Base-by-base conservation (phyloP, 2,888 invertebrate species). In the Leptothorax acervorum region DNA sequence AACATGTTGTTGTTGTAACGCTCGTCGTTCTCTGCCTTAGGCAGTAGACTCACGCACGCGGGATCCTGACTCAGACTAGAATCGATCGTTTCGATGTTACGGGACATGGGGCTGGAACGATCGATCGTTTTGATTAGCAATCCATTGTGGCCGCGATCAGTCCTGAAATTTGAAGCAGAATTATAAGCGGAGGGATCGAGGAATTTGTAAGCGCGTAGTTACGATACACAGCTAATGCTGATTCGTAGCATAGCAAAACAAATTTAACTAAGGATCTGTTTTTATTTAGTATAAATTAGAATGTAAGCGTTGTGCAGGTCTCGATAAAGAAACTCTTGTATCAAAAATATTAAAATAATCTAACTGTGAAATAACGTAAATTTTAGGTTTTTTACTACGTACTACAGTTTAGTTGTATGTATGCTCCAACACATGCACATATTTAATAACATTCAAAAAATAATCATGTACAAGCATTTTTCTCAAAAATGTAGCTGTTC, bases 1-100 rank as follows among this genome's bases (percentile, higher is more conserved):
- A 98, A 98, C 95, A 98, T 97, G 92, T 97, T 97, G 90, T 95
- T 95, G 89, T 94, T 93, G 90, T 95, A 96, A 95, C 51, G 96
- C 94, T 28, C 96, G 86, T 94, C 94, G 18, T 90, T 83, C 39
- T 93, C 93, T 60, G 91, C 85, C 85, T 94, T 94, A 48, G 95
- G 94, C 63, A 95, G 88, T 4, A 95, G 88, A 87, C 94, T 94
- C 55, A 94, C 94, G 79, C 94, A 94, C 23, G 95, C 95, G 51
- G 95, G 94, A 87, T 95, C 95, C 87, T 94, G 94, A 79, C 92
- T 93, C 66, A 94, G 87, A 62, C 92, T 93, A 83, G 94, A 94
- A 86, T 95, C 94, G 85, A 94, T 94, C 85, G 93, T 94, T 89
- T 95, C 94, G 86, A 94, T 94, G 86, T 91, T 92, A 70, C 92